phyloP scores from a whole-genome alignment of 2,888 invertebrate genomes.

The Nomada hirtipes region DNA sequence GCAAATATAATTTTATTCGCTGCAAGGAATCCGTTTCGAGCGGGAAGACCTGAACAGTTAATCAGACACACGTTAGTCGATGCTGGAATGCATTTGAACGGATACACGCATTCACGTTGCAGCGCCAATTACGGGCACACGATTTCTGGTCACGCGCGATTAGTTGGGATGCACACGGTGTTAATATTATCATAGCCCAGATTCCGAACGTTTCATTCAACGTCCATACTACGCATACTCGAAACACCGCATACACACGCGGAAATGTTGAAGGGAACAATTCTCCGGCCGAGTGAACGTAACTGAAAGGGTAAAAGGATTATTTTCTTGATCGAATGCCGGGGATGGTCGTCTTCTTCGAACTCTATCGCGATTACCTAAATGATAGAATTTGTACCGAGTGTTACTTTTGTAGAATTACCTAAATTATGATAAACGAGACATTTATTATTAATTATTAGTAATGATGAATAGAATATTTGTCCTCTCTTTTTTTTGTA shows the following conservation, averaged over 20 bases:
- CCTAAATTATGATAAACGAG: too few species aligned
- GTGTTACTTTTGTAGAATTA: too few species aligned
- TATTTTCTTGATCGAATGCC: neutral
- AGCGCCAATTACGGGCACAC: conserved; percentile 7
- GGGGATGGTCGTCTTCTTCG: neutral
- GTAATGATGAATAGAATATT: too few species aligned
- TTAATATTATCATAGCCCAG: conserved; percentile 26
- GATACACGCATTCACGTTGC: conserved; percentile 31
- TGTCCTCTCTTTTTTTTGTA: too few species aligned
- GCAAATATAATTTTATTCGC: conserved; percentile 37
- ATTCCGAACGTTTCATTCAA: conserved; percentile 25
- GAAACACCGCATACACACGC: neutral
- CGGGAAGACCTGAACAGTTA: conserved; percentile 28
- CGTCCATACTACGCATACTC: neutral
- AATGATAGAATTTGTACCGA: too few species aligned
- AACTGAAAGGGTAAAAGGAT: conserved; percentile 31
- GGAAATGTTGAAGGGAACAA: conserved; percentile 4
- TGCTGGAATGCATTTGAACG: conserved; percentile 43
- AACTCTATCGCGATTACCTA: too few species aligned
- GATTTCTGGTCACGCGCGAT: conserved; percentile 30
- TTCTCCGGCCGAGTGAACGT: neutral
- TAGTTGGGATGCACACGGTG: conserved; percentile 48
- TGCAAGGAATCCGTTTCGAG: neutral
- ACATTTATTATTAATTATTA: too few species aligned
- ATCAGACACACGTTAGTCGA: conserved; percentile 35